A percentile compares a stretch with the other conserved stretches of the same genome.
These are phyloP conservation scores for Keiferia lycopersicella DNA, from an alignment of 2,888 invertebrate species.

Conservation along the genomic window DNA sequence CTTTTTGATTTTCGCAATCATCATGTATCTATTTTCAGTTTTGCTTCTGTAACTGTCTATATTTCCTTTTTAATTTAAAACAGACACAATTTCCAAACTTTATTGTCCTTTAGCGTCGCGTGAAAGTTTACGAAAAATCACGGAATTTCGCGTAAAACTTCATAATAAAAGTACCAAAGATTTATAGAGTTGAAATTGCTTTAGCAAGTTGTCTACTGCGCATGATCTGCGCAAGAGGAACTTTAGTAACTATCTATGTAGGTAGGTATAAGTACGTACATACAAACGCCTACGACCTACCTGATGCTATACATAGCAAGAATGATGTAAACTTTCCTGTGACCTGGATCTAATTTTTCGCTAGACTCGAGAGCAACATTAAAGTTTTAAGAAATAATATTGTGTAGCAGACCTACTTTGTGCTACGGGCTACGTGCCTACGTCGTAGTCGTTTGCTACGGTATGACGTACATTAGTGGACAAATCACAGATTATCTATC, in stretches of 20 bases:
- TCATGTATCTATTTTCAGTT: too few relatives aligned
- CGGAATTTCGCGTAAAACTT: not conserved
- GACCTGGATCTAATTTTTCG: conserved; percentile 61
- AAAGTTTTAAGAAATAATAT: not conserved
- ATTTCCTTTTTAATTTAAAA: too few relatives aligned
- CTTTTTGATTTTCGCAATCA: too few relatives aligned
- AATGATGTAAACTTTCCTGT: conserved; percentile 57
- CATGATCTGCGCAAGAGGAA: conserved; percentile 73
- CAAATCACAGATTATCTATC: too few relatives aligned
- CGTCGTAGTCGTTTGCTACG: conserved; percentile 6
- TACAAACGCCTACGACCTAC: conserved; percentile 38
- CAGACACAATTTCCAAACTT: too few relatives aligned
- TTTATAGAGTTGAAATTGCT: conserved; percentile 45
- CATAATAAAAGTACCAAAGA: conserved; percentile 44
- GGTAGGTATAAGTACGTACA: conserved; percentile 29
- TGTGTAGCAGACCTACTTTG: not conserved
- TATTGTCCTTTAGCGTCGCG: not conserved
- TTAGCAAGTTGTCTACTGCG: conserved; percentile 50
- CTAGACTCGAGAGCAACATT: conserved; percentile 4
- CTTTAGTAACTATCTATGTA: conserved; percentile 38
- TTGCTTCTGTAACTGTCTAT: too few relatives aligned
- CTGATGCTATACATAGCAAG: conserved; percentile 40
- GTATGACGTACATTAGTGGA: not conserved
- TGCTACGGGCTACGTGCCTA: conserved; percentile 3
- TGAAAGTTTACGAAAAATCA: not conserved